Evolutionary conservation across 2,797 vertebrate species (phyloP), one percentile per base, ranked within the genome.

Genomic region (Lacerta agilis): DNA sequence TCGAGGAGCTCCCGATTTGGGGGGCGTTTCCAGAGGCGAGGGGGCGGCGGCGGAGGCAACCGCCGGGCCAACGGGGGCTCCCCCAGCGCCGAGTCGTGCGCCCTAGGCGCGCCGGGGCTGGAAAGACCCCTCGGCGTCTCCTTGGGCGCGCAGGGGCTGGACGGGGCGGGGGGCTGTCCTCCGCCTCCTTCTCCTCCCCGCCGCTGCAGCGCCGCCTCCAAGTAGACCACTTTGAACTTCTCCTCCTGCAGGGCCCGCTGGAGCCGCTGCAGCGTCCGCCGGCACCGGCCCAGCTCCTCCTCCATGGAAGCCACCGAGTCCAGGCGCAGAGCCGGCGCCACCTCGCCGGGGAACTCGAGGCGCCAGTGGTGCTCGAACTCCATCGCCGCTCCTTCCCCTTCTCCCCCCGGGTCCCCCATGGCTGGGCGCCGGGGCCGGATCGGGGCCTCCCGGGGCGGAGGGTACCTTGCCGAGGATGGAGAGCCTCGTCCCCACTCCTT

Each of bases 171-270:
- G 87, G 15, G 87, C 69, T 23, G 80, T 41, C 66, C 3, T 17
- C 3, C 55, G 36, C 83, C 83, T 36, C 20, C 66, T 75, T 6
- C 89, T 45, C 43, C 78, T 29, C 33, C 0, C 58, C 29, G 67
- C 43, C 83, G 10, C n/a, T 45, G 8, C 94, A 98, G 87, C 89
- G 97, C 97, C 91, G 97, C 97, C 97, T 98, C 97, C 96, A 99
- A 97, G 97, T 98, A 99, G 15, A 96, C 96, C 95, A 98, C 98
- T 97, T 98, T 99, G 96, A 99, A 98, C 90, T 98, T 98, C 97
- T 99, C 98, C 97, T 98, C 97, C 0, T 97, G 97, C 93, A 99
- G 95, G 84, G 97, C 97, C 91, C 97, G 98, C 97, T 99, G 98
- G 73, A 98, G 96, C 90, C 78, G 91, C 94, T 97, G 98, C 92